Conservation (phyloP, 2,113 vertebrate genomes). For the Tiliqua scincoides region DNA sequence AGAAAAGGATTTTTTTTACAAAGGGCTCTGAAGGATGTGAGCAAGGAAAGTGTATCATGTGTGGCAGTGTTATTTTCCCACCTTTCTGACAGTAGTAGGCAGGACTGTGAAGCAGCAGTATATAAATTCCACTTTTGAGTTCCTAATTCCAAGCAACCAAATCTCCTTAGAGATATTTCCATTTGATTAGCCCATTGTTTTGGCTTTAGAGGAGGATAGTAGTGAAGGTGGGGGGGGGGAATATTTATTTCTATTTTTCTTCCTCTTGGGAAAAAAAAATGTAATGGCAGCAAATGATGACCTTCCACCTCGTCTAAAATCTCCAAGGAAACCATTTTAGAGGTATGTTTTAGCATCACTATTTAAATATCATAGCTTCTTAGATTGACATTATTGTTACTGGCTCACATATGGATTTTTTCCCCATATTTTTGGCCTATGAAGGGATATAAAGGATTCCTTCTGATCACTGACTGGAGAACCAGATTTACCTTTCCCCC, state of each 20-base stretch:
- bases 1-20: no score
- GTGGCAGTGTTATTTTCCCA: not conserved
- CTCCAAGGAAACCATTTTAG: not conserved
- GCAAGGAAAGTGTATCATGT: no score
- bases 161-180: fast-evolving
- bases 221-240: not conserved
- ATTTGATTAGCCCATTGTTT: not conserved
- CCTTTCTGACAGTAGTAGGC: not conserved
- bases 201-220: not conserved
- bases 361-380: not conserved
- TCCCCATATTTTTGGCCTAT: not conserved
- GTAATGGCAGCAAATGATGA: not conserved
- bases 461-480: not conserved
- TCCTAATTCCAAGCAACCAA: not conserved
- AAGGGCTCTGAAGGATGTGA: no score
- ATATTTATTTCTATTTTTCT: slow-evolving; percentile 4
- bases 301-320: not conserved
- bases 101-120: not conserved
- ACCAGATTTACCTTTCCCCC: not conserved
- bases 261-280: not conserved
- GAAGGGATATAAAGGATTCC: not conserved
- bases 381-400: not conserved
- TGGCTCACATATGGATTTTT: not conserved
- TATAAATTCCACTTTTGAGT: not conserved
- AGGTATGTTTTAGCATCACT: not conserved